These are phyloP conservation scores for Felis catus DNA, from an alignment of 2,113 vertebrate species.

Conservation along the genomic window F.catus_Fca126_mat1.0 CM031411.1:88607001-88607500, in stretches of 20 bases:
- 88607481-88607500: no score
- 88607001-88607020: not conserved
- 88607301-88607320: not conserved
- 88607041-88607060: not conserved
- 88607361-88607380: constrained; percentile 40
- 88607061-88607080: not conserved
- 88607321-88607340: not conserved
- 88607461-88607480: no score
- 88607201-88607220: not conserved
- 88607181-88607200: not conserved
- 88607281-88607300: not conserved
- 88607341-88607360: not conserved
- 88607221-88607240: not conserved
- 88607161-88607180: not conserved
- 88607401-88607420: no score
- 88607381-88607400: not conserved
- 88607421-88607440: no score
- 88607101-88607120: not conserved
- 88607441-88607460: no score
- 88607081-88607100: not conserved
- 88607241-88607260: not conserved
- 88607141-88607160: not conserved
- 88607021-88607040: not conserved
- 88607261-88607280: not conserved
- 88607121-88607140: not conserved